phyloP scores from a whole-genome alignment of 2,113 vertebrate species.

The Crotalus helleri region DNA sequence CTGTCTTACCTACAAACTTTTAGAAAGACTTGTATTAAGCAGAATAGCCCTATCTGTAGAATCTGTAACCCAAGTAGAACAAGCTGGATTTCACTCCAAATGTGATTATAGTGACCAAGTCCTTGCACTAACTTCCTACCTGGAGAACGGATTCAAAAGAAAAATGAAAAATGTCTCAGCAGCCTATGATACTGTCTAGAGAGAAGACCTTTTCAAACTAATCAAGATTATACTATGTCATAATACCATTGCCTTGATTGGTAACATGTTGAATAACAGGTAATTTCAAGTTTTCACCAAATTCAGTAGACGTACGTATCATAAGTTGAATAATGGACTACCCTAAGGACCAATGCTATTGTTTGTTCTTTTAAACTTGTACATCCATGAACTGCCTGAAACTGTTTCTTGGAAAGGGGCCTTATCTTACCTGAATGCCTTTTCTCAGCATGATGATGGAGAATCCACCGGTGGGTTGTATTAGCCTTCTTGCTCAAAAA shows the following conservation, averaged over 20 bases:
- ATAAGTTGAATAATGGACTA: too few relatives aligned
- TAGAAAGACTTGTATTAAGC: neutral
- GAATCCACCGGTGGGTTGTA: too few relatives aligned
- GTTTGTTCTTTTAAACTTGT: too few relatives aligned
- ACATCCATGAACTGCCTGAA: too few relatives aligned
- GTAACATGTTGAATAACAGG: too few relatives aligned
- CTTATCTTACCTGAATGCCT: too few relatives aligned
- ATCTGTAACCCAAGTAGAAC: neutral
- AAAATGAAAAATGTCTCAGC: neutral
- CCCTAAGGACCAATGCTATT: too few relatives aligned
- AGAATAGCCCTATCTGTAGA: neutral
- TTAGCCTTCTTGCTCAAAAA: too few relatives aligned
- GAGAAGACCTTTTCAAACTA: neutral
- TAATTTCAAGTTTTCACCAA: too few relatives aligned
- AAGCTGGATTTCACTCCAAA: neutral
- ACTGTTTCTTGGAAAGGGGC: too few relatives aligned
- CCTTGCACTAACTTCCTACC: neutral
- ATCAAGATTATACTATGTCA: neutral
- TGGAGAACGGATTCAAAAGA: neutral
- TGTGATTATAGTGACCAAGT: neutral
- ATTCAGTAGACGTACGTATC: too few relatives aligned
- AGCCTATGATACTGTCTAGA: neutral
- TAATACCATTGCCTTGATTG: neutral
- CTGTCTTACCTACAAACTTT: neutral
- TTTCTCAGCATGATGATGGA: too few relatives aligned